phyloP scores from a whole-genome alignment of 64 coral and sea anemone genomes.

The Montipora cactus region DNA sequence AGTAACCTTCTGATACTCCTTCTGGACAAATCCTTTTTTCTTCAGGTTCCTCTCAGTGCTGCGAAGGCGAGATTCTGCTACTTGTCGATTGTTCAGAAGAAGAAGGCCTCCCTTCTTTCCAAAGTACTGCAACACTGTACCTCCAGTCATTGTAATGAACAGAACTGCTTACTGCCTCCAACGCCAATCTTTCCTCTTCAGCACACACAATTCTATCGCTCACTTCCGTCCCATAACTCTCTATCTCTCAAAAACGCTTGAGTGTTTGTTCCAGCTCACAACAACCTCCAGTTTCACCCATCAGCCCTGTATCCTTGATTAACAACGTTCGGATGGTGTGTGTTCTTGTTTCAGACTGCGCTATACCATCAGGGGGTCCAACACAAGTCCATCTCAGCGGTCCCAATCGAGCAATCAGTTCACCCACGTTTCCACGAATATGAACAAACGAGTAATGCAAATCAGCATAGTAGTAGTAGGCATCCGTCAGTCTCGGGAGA shows the following conservation, averaged over 20 bases:
- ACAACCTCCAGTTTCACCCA: not conserved
- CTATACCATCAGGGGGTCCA: not conserved
- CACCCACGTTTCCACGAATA: constrained; percentile 33
- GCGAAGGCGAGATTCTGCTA: constrained; percentile 36
- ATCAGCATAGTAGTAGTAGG: not conserved
- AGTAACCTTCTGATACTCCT: constrained; percentile 38
- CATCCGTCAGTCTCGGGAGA: too few relatives aligned
- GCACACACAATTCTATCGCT: not conserved
- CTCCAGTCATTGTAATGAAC: not conserved
- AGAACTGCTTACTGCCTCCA: not conserved
- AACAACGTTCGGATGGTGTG: constrained; percentile 35
- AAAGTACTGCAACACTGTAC: constrained; percentile 45
- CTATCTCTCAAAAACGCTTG: constrained; percentile 41
- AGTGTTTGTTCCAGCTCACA: constrained; percentile 21
- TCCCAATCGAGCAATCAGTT: constrained; percentile 37
- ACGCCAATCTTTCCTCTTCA: constrained; percentile 26
- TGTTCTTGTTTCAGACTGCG: not conserved
- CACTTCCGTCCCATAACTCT: constrained; percentile 42
- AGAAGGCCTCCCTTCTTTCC: constrained; percentile 46
- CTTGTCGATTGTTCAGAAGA: constrained; percentile 8
- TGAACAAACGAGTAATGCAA: constrained; percentile 63
- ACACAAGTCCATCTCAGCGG: constrained; percentile 52
- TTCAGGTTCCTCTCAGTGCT: constrained; percentile 51
- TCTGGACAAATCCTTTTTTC: constrained; percentile 40
- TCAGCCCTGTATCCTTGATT: not conserved